These are phyloP conservation scores for Sciaenops ocellatus DNA, from an alignment of 2,797 vertebrate genomes.

Conservation along the genomic window DNA sequence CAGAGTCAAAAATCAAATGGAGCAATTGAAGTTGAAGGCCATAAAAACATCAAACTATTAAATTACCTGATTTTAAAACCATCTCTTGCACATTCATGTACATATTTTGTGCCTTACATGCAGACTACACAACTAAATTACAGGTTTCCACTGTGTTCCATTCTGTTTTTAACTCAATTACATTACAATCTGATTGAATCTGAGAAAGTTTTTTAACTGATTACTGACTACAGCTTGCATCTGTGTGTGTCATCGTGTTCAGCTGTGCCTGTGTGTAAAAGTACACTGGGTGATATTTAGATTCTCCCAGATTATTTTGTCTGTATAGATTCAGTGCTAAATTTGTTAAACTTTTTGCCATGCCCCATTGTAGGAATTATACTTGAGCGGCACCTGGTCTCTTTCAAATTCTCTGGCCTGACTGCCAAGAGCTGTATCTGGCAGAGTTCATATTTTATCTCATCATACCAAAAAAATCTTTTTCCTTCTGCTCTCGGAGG, in stretches of 20 bases:
- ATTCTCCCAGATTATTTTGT: constrained; percentile 15
- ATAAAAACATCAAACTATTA: constrained; percentile 18
- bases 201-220: constrained; percentile 8
- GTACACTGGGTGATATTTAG: constrained; percentile 2
- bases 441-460: constrained; percentile 55
- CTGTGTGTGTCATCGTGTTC: not conserved
- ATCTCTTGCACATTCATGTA: constrained; percentile 13
- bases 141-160: constrained; percentile 12
- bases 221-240: constrained; percentile 5
- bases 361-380: constrained; percentile 30
- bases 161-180: constrained; percentile 25
- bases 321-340: constrained; percentile 30
- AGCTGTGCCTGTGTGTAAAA: constrained; percentile 5
- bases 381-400: constrained; percentile 37
- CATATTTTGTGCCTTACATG: not conserved
- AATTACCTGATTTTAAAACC: not conserved
- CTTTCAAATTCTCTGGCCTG: constrained; percentile 38
- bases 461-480: constrained; percentile 55
- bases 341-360: constrained; percentile 41
- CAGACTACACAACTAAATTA: constrained; percentile 6
- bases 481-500: constrained; percentile 42
- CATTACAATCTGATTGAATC: constrained; percentile 20
- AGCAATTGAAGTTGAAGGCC: constrained; percentile 9
- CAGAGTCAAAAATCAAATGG: not conserved
- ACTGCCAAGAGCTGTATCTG: constrained; percentile 51